phyloP scores from a whole-genome alignment of 2,113 vertebrate species.

The Rhipidura dahli region DNA sequence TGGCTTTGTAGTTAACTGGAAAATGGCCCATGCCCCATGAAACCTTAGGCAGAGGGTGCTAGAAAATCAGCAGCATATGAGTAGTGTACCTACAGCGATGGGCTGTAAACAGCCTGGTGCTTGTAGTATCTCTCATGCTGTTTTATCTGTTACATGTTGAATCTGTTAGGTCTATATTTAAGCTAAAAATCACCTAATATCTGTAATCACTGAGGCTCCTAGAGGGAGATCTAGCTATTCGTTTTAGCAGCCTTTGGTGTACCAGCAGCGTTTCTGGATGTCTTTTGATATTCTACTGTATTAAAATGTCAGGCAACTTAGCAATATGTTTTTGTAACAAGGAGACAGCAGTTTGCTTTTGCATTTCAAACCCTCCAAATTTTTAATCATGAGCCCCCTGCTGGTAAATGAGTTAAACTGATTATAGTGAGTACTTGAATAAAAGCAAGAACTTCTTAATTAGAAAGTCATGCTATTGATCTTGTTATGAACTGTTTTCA shows the following conservation, averaged over 20 bases:
- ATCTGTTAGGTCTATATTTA: background rate
- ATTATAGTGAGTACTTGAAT: background rate
- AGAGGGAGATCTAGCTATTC: background rate
- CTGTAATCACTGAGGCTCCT: background rate
- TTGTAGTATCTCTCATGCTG: background rate
- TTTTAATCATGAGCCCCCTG: slow-evolving; percentile 18
- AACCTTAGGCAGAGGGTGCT: background rate
- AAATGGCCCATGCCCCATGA: background rate
- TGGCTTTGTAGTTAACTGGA: background rate
- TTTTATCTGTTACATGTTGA: background rate
- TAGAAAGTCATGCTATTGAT: slow-evolving; percentile 34
- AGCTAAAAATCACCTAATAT: slow-evolving; percentile 10
- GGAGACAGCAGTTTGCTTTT: background rate
- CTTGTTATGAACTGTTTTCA: slow-evolving; percentile 15
- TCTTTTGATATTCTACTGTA: background rate
- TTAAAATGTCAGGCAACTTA: background rate
- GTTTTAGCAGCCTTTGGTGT: background rate
- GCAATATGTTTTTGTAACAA: background rate
- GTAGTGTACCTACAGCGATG: background rate
- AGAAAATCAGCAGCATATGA: background rate
- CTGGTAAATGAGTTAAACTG: slow-evolving; percentile 1
- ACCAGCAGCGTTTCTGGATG: background rate
- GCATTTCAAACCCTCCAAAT: background rate
- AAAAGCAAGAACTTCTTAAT: slow-evolving; percentile 1
- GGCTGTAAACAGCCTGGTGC: background rate